phyloP scores from a whole-genome alignment of 2,888 invertebrate genomes.

The Leptinotarsa juncta region DNA sequence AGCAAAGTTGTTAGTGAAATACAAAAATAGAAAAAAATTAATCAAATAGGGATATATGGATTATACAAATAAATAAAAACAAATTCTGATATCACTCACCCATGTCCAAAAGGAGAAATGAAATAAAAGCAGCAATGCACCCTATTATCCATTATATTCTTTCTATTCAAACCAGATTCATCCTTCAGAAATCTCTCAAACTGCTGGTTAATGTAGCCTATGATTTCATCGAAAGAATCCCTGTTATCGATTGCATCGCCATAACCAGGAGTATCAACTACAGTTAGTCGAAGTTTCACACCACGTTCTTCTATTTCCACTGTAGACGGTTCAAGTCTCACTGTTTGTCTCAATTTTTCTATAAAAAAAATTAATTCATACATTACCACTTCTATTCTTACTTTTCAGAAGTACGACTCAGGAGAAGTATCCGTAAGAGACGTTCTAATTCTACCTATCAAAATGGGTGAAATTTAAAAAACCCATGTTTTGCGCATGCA shows the following conservation, averaged over 20 bases:
- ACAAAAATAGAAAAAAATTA: neutral
- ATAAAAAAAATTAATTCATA: slow-evolving; percentile 27
- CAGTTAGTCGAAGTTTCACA: slow-evolving; percentile 91
- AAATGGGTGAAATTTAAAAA: too few relatives aligned
- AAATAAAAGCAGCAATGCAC: slow-evolving; percentile 99
- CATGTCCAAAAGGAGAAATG: slow-evolving; percentile 96
- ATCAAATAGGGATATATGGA: neutral
- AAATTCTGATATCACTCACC: slow-evolving; percentile 69
- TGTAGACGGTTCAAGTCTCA: slow-evolving; percentile 93
- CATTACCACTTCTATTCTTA: too few relatives aligned
- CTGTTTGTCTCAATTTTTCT: slow-evolving; percentile 93
- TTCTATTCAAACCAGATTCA: slow-evolving; percentile 94
- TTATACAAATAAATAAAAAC: neutral
- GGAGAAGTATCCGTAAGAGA: too few relatives aligned
- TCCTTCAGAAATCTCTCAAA: slow-evolving; percentile 92
- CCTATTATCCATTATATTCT: slow-evolving; percentile 96
- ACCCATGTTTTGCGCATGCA: too few relatives aligned
- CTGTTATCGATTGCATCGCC: slow-evolving; percentile 96
- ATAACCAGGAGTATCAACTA: slow-evolving; percentile 96
- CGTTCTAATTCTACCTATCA: too few relatives aligned
- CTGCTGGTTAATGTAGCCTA: slow-evolving; percentile 97
- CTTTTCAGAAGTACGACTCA: too few relatives aligned
- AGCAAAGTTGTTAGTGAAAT: neutral
- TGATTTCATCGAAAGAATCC: slow-evolving; percentile 93
- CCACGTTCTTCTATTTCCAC: slow-evolving; percentile 97